Percentiles rank a stretch among this genome's conserved stretches.
Evolutionary conservation across 2,113 vertebrate species (phyloP).

Genomic region (Rhabdomys dilectus): DNA sequence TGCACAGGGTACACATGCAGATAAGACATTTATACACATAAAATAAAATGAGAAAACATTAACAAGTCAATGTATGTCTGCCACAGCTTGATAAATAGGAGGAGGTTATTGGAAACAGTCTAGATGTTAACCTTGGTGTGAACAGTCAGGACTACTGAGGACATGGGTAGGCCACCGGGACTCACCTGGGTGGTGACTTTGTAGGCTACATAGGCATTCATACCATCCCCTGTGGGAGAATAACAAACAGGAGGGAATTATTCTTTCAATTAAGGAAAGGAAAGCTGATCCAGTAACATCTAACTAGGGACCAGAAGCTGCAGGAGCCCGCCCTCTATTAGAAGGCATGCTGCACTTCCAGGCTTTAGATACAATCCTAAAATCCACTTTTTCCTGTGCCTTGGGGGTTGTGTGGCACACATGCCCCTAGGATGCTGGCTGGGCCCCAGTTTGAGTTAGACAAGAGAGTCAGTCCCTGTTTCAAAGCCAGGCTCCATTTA

Average conservation of each 20-base stretch:
- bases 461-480: slow-evolving; percentile 63
- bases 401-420: neutral
- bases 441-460: slow-evolving; percentile 60
- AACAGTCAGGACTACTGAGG: neutral
- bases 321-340: neutral
- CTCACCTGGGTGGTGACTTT: slow-evolving; percentile 97
- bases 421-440: slow-evolving; percentile 26
- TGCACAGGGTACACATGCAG: neutral
- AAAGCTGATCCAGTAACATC: neutral
- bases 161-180: neutral
- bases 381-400: slow-evolving; percentile 34
- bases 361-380: slow-evolving; percentile 17
- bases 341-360: slow-evolving; percentile 45
- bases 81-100: slow-evolving; percentile 38
- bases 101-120: slow-evolving; percentile 38
- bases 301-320: neutral
- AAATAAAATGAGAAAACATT: neutral
- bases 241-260: slow-evolving; percentile 2
- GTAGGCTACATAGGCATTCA: slow-evolving; percentile 98
- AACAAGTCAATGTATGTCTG: slow-evolving; percentile 10
- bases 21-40: neutral
- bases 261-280: slow-evolving; percentile 16
- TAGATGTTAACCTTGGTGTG: slow-evolving; percentile 18
- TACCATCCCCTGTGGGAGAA: slow-evolving; percentile 92
- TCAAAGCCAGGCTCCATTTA: slow-evolving; percentile 71